Base-by-base conservation (phyloP, 2,113 vertebrate species). In the Dromaius novaehollandiae region DNA sequence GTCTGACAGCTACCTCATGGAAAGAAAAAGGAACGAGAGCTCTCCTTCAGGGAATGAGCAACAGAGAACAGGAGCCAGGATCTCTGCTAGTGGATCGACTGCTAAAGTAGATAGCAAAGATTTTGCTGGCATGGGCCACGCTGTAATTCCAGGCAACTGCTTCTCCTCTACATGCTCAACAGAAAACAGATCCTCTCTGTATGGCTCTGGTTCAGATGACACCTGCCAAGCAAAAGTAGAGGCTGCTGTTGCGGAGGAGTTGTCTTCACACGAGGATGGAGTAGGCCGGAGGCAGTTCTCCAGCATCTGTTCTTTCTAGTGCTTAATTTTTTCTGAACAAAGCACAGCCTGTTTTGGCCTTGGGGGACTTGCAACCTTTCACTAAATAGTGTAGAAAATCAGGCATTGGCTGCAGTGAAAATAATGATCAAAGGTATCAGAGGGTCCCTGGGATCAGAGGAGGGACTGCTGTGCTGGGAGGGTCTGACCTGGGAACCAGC, bases 301-400 rank as follows among this genome's bases (percentile, higher is more conserved):
- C 28, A 8, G 55, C 50, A 63, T 85, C 20, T 90, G 12, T 82
- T 92, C 85, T 69, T 75, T 4, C 61, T 69, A 36, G 64, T 66
- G 17, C 65, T 80, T 5, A 2, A 50, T 70, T 78, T 69, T 75
- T 65, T 61, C 76, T 69, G 93, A 93, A 79, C 24, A 58, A 87
- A 94, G 34, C 46, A 84, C 11, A 74, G 28, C 9, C 71, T 93
- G 8, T 36, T 28, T 73, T 17, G 44, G 28, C 94, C 88, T 93
- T 91, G 90, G 77, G 92, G 53, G 48, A 77, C 24, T 85, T 82
- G 22, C 63, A 93, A 66, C n/a, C 48, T 82, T 91, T 80, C 88
- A 61, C 30, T 26, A 38, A 50, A 25, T 42, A 40, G 13, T 60
- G 30, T 30, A 69, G 71, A 65, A 90, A 88, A 90, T n/a, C 2